phyloP scores from a whole-genome alignment of 2,113 vertebrate genomes.

The Callithrix jacchus region DNA sequence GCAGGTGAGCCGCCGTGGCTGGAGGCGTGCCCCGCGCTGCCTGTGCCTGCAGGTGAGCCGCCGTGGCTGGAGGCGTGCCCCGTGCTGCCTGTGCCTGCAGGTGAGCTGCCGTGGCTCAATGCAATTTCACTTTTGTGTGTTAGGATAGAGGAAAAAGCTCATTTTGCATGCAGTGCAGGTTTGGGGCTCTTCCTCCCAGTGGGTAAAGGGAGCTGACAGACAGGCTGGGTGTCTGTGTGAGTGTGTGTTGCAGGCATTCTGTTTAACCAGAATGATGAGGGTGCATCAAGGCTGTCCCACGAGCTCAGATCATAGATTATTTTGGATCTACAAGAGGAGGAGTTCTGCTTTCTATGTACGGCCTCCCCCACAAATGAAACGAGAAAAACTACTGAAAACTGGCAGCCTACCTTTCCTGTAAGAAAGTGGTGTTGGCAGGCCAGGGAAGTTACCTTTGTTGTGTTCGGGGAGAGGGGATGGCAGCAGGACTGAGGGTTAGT shows the following conservation, averaged over 20 bases:
- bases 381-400: fast-evolving
- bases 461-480: too few relatives aligned
- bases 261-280: not conserved
- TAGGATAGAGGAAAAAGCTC: not conserved
- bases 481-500: too few relatives aligned
- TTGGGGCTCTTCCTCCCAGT: not conserved
- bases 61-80: too few relatives aligned
- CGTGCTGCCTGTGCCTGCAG: not conserved
- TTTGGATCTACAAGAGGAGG: too few relatives aligned
- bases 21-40: too few relatives aligned
- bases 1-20: too few relatives aligned
- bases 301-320: too few relatives aligned
- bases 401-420: not conserved
- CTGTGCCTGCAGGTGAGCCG: too few relatives aligned
- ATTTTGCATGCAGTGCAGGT: not conserved
- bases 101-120: not conserved
- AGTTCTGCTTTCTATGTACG: not conserved
- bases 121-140: not conserved
- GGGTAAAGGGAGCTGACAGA: not conserved
- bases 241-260: not conserved
- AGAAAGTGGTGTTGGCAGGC: not conserved
- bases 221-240: not conserved
- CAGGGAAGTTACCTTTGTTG: not conserved
- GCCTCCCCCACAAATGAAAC: not conserved
- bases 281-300: too few relatives aligned